Evolutionary conservation across 2,113 vertebrate genomes (phyloP), one percentile per base, ranked within the genome.

Genomic region (Papio anubis): DNA sequence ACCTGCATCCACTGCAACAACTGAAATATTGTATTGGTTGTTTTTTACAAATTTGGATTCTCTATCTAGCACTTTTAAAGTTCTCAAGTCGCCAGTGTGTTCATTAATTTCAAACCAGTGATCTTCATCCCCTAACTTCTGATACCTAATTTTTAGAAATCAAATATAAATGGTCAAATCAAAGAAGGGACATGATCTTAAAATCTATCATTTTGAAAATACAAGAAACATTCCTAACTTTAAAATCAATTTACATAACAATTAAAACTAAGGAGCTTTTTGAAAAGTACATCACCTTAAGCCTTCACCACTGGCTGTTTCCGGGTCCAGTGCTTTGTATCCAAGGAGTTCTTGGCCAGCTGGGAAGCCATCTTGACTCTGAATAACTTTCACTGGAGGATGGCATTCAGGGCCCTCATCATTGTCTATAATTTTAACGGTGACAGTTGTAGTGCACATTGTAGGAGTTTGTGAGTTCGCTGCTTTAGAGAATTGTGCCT

Each of bases 391-490:
- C 0, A 97, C 96, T 3, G 98, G 98, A 2, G 99, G 98, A 0
- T 97, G 96, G 80, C 99, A 99, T 92, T 99, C 98, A 0, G 99
- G 99, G 0, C 99, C 99, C 97, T 99, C 99, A 16, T 99, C 99
- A 0, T 98, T 12, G 48, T 99, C 70, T 92, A 61, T 80, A 40
- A 99, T 97, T 0, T 95, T 88, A 40, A 99, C 97, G 0, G 98
- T 96, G 83, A 99, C 99, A 4, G 98, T 98, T 83, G 98, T 75
- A 13, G 99, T 98, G 25, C 95, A 83, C 99, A 99, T 99, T 4
- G 97, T 52, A 45, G 98, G 79, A 0, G 96, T 57, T 23, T 98
- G 98, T 0, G 98, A 97, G 61, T 98, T 98, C 0, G 70, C 94
- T 61, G 97, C 98, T 83, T 98, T 98, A 13, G n/a, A 23, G 35